These are phyloP conservation scores for Gymnarchus niloticus DNA, from an alignment of 2,113 vertebrate species.

Conservation along the genomic window DNA sequence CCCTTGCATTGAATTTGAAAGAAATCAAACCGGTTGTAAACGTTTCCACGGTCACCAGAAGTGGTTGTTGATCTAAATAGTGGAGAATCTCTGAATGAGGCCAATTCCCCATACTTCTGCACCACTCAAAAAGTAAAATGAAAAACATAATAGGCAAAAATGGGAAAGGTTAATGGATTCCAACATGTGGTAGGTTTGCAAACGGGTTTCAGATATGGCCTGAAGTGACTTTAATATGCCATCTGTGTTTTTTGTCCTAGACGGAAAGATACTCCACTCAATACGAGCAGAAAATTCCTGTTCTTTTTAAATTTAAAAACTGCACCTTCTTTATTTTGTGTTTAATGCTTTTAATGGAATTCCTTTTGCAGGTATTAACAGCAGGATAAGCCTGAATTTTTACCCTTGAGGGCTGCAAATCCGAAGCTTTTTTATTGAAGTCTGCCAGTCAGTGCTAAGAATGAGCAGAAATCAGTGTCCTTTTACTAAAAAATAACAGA, in stretches of 20 bases:
- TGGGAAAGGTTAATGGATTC: slow-evolving; percentile 18
- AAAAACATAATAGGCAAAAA: background rate
- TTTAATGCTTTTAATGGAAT: slow-evolving; percentile 8
- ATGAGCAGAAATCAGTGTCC: background rate
- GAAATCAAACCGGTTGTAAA: background rate
- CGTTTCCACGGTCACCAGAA: background rate
- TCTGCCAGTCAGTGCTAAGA: background rate
- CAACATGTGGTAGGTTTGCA: slow-evolving; percentile 2
- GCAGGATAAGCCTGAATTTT: background rate
- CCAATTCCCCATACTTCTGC: background rate
- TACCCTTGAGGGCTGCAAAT: background rate
- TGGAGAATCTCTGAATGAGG: background rate
- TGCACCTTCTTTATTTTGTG: background rate
- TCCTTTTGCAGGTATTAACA: slow-evolving; percentile 2
- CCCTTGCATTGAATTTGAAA: background rate
- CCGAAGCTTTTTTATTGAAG: slow-evolving; percentile 5
- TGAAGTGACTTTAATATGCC: slow-evolving; percentile 16
- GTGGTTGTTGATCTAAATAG: background rate
- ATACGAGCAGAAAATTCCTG: background rate
- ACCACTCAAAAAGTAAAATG: background rate
- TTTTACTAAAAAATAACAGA: background rate
- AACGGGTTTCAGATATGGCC: background rate
- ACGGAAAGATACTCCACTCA: background rate
- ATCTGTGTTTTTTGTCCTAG: slow-evolving; percentile 13
- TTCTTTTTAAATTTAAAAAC: background rate